Percentiles rank a stretch among this genome's conserved stretches.
phyloP scores from a whole-genome alignment of 2,113 vertebrate species.

The Corydoras sp. region DNA sequence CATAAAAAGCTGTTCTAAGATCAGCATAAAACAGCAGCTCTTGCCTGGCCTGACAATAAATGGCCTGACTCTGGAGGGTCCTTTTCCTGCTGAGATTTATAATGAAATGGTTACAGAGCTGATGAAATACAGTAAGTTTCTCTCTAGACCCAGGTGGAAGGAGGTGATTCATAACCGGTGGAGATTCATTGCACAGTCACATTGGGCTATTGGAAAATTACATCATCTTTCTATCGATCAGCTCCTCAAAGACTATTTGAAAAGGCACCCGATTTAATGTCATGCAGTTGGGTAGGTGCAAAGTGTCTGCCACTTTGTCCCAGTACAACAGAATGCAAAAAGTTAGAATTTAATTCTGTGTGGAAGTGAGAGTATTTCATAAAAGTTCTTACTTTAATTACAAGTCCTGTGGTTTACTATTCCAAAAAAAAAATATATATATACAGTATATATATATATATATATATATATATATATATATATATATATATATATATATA shows the following conservation, averaged over 20 bases:
- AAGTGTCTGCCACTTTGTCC: constrained; percentile 39
- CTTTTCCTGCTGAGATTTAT: constrained; percentile 39
- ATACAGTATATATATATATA: too few species aligned
- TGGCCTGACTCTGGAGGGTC: constrained; percentile 31
- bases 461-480: too few species aligned
- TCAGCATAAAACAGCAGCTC: constrained; percentile 29
- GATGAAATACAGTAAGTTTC: constrained; percentile 32
- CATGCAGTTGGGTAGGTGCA: constrained; percentile 46
- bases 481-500: too few species aligned
- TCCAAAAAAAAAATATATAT: too few species aligned
- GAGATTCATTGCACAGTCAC: constrained; percentile 44
- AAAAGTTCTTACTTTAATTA: too few species aligned
- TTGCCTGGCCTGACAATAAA: constrained; percentile 32
- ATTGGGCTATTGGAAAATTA: constrained; percentile 49
- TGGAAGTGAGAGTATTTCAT: neutral
- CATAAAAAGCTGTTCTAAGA: constrained; percentile 34
- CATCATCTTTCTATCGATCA: constrained; percentile 60
- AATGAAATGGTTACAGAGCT: constrained; percentile 31
- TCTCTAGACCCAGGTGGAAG: constrained; percentile 24
- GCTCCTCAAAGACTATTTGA: constrained; percentile 42
- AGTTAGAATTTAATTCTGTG: neutral
- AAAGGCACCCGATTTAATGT: constrained; percentile 48
- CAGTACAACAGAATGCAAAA: neutral
- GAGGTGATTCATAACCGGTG: constrained; percentile 37
- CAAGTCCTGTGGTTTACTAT: neutral